Conservation (phyloP, 2,888 invertebrate genomes). For the Xestia sexstrigata region DNA sequence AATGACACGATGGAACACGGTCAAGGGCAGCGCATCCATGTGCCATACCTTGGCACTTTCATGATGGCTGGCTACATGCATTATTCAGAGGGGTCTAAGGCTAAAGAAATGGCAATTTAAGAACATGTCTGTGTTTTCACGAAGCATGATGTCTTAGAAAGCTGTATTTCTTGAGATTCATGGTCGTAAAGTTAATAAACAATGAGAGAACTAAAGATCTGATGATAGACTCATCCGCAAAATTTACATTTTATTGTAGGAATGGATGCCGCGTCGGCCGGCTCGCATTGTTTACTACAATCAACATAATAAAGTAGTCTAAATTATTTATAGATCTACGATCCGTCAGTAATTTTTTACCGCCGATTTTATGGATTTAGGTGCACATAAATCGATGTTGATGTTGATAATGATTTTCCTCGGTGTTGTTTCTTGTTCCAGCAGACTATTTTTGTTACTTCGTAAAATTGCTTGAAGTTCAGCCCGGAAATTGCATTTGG, state of each 20-base stretch:
- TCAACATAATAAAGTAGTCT: constrained; percentile 46
- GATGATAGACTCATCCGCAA: constrained; percentile 43
- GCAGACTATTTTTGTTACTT: constrained; percentile 7
- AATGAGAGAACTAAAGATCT: constrained; percentile 53
- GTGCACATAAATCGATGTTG: constrained; percentile 27
- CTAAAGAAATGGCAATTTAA: constrained; percentile 51
- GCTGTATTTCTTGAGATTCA: constrained; percentile 54
- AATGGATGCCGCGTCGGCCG: constrained; percentile 31
- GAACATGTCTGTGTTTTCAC: constrained; percentile 54
- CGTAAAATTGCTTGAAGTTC: constrained; percentile 5
- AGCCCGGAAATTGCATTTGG: neutral
- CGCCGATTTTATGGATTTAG: constrained; percentile 22
- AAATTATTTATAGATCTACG: constrained; percentile 42
- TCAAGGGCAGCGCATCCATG: constrained; percentile 78
- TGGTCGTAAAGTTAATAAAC: constrained; percentile 57
- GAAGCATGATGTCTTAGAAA: constrained; percentile 56
- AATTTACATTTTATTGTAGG: constrained; percentile 48
- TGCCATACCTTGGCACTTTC: constrained; percentile 49
- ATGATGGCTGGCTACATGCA: constrained; percentile 38
- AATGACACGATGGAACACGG: constrained; percentile 76
- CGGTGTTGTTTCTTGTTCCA: constrained; percentile 15
- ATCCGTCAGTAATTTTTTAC: constrained; percentile 37
- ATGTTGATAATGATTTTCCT: constrained; percentile 34
- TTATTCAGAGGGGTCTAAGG: constrained; percentile 48
- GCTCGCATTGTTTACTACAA: constrained; percentile 50